Base-by-base conservation (phyloP, 2,113 vertebrate genomes). In the Aramus guarauna region DNA sequence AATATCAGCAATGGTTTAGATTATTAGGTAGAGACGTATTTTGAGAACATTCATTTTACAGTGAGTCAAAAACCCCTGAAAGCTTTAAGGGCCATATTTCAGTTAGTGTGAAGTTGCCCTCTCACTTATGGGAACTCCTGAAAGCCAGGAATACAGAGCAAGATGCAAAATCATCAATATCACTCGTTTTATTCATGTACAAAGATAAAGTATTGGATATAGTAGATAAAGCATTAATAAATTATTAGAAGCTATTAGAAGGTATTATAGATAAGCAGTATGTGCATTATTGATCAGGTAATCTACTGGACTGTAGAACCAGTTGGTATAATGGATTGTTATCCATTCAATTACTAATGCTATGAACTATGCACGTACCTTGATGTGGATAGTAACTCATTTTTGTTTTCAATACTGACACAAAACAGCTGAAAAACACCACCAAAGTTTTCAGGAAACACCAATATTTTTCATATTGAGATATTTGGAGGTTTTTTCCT, bases 211-310 rank as follows among this genome's bases (percentile, higher is more conserved):
- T 73, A 88, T 47, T 69, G 29, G 41, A 32, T 53, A 56, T 12
- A 58, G 88, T 75, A 92, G 48, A 87, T 53, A 92, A 94, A 84
- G 43, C 43, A 92, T 89, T 93, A 94, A 96, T 96, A 95, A 93
- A 75, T 91, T 93, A 95, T 90, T 84, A 95, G 85, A 78, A 93
- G 64, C 76, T 91, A 64, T 86, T 93, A 78, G 59, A 88, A 84
- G 67, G 34, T 82, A 91, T 96, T 94, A 87, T 53, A 91, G 76
- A 94, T 94, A 94, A 91, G 83, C 80, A 96, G 64, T 41, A 60
- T 18, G 60, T 94, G 39, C 89, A 84, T 95, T 97, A 97, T 92
- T 75, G 88, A 96, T 93, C 83, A 74, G n/a, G 39, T 75, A 77
- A 96, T 91, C 76, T 86, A 67, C 76, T 52, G 58, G 48, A 78